A percentile compares a stretch with the other conserved stretches of the same genome.
Conservation (phyloP, 2,797 vertebrate genomes). For the Chaetophractus vellerosus region DNA sequence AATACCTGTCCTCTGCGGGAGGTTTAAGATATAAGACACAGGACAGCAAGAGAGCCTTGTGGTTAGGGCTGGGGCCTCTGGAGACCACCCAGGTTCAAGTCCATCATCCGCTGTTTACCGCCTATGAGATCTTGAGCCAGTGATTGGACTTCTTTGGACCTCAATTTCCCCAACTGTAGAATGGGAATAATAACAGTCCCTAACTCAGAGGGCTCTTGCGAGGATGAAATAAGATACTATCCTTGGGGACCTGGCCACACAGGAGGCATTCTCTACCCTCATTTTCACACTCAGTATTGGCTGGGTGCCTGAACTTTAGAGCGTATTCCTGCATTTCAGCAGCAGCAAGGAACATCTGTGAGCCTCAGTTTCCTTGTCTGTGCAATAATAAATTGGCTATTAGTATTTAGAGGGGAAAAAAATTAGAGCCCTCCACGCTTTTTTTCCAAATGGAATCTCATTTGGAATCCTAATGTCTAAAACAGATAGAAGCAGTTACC, state of each 20-base stretch:
- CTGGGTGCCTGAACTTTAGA: background rate
- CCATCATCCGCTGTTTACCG: background rate
- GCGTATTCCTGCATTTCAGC: background rate
- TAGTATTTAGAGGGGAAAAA: background rate
- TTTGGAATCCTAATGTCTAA: background rate
- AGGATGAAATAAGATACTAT: background rate
- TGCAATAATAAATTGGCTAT: background rate
- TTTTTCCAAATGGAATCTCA: background rate
- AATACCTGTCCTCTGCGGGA: background rate
- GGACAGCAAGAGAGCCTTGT: background rate
- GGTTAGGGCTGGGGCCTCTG: background rate
- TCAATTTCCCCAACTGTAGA: background rate
- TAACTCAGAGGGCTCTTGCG: background rate
- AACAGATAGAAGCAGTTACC: background rate
- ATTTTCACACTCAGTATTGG: fast-evolving
- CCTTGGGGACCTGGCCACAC: background rate
- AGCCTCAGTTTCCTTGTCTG: background rate
- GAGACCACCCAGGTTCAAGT: background rate
- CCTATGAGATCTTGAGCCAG: background rate
- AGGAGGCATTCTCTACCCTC: fast-evolving
- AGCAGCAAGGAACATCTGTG: background rate
- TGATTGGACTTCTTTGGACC: background rate
- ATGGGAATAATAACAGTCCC: background rate
- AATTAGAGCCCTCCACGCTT: background rate
- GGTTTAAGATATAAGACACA: background rate